Conservation (phyloP, 2,888 invertebrate species). For the Synergus laeviventris region DNA sequence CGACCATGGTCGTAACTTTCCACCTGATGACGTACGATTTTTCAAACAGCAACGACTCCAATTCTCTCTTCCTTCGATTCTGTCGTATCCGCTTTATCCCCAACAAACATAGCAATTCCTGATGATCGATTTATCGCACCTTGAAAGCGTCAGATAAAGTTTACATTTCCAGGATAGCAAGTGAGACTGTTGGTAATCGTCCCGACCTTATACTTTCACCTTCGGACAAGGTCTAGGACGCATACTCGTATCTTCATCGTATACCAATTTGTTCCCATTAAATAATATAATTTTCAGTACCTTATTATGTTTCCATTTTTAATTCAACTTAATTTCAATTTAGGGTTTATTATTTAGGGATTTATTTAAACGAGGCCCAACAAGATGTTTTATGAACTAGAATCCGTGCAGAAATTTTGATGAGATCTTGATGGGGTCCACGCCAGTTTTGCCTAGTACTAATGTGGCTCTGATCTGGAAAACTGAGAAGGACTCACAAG, state of each 20-base stretch:
- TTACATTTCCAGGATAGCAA: conserved; percentile 5
- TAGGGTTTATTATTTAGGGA: too few species aligned
- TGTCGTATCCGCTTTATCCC: neutral
- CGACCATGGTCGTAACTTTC: conserved; percentile 58
- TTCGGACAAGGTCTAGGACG: conserved; percentile 69
- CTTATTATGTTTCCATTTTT: neutral
- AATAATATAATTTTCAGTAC: neutral
- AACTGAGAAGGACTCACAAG: too few species aligned
- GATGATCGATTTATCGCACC: conserved; percentile 14
- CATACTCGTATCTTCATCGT: conserved; percentile 1
- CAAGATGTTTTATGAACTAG: too few species aligned
- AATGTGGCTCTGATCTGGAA: too few species aligned
- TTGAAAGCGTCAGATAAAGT: neutral
- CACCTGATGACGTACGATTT: conserved; percentile 18
- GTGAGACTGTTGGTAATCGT: conserved; percentile 40
- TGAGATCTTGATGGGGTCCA: too few species aligned
- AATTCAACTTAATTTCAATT: neutral
- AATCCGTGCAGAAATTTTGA: too few species aligned
- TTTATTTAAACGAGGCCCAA: too few species aligned
- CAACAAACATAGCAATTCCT: neutral
- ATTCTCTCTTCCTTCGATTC: conserved; percentile 4
- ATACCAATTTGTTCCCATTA: neutral
- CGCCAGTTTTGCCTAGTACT: too few species aligned
- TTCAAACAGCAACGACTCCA: neutral
- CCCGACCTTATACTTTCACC: conserved; percentile 68